A percentile compares a stretch with the other conserved stretches of the same genome.
Evolutionary conservation across 2,113 vertebrate genomes (phyloP).

Genomic region (Progne subis): DNA sequence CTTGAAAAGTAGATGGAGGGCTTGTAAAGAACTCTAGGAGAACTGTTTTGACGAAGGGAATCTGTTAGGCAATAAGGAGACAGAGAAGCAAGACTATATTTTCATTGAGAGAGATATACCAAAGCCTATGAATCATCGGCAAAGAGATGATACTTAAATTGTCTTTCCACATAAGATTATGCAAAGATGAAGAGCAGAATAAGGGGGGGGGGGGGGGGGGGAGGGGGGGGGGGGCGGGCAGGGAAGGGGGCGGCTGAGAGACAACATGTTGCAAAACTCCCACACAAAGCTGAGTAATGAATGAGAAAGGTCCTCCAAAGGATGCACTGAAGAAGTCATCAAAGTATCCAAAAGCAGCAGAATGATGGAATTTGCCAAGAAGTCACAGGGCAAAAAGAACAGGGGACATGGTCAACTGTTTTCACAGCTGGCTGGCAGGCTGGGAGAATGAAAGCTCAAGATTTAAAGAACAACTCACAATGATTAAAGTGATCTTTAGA

Average conservation of each 20-base stretch:
- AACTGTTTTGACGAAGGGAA: not conserved
- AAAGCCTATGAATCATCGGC: conserved; percentile 18
- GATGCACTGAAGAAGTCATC: not conserved
- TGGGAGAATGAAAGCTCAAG: not conserved
- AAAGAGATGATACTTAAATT: conserved; percentile 23
- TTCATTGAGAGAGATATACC: conserved; percentile 15
- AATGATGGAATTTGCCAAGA: not conserved
- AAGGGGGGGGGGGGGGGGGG: not conserved
- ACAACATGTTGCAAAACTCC: conserved; percentile 25
- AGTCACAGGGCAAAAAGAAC: not conserved
- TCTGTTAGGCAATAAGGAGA: not conserved
- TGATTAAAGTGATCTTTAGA: not conserved
- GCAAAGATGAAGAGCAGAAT: conserved; percentile 27
- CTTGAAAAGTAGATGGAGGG: not conserved
- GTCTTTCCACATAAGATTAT: conserved; percentile 9
- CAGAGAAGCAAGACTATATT: not conserved
- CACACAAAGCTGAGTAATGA: not conserved
- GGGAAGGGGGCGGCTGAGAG: not conserved
- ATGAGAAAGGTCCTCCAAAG: not conserved
- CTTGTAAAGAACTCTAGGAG: not conserved
- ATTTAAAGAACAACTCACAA: not conserved
- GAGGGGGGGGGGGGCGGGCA: not conserved
- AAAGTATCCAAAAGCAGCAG: not conserved
- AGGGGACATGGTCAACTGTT: not conserved
- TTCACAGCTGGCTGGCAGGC: not conserved